A percentile compares a stretch with the other conserved stretches of the same genome.
phyloP scores from a whole-genome alignment of 1,140 invertebrate species.

The Drosophila watanabei region DNA sequence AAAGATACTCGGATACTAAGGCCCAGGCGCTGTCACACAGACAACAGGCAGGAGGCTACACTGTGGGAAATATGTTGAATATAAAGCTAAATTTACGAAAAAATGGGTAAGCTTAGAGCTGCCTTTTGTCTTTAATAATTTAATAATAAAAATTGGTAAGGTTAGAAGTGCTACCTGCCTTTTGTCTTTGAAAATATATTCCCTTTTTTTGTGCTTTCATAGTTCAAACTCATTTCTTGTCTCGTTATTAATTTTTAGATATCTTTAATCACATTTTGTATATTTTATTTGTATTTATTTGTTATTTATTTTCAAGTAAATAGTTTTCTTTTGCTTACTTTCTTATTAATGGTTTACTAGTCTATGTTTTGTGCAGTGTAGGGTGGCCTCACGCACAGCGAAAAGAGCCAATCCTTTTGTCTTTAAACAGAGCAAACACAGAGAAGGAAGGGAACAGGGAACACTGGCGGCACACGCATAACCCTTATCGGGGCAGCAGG shows the following conservation, averaged over 20 bases:
- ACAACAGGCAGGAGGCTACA: constrained; percentile 22
- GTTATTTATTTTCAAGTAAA: background rate
- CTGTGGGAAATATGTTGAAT: background rate
- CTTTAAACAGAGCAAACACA: constrained; percentile 71
- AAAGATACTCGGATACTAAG: constrained; percentile 53
- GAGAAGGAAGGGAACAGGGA: constrained; percentile 19
- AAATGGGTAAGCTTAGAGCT: too few relatives aligned
- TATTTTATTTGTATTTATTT: background rate
- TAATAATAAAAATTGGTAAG: too few relatives aligned
- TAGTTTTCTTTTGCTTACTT: too few relatives aligned
- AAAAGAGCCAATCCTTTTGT: constrained; percentile 79
- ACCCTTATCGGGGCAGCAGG: constrained; percentile 66
- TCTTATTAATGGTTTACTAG: too few relatives aligned
- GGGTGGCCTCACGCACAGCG: constrained; percentile 40
- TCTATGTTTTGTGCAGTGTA: constrained; percentile 2
- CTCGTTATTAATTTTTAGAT: too few relatives aligned
- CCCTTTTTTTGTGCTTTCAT: too few relatives aligned
- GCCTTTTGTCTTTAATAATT: background rate
- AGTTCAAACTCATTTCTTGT: too few relatives aligned
- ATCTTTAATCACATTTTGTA: too few relatives aligned
- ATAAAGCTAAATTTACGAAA: background rate
- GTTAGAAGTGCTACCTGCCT: too few relatives aligned
- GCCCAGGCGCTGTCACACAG: constrained; percentile 20
- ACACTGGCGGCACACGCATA: constrained; percentile 59
- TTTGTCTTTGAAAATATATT: too few relatives aligned